A percentile compares a stretch with the other conserved stretches of the same genome.
These are phyloP conservation scores for Sthenelais limicola DNA, from an alignment of 2,888 invertebrate species.

Conservation along the genomic window DNA sequence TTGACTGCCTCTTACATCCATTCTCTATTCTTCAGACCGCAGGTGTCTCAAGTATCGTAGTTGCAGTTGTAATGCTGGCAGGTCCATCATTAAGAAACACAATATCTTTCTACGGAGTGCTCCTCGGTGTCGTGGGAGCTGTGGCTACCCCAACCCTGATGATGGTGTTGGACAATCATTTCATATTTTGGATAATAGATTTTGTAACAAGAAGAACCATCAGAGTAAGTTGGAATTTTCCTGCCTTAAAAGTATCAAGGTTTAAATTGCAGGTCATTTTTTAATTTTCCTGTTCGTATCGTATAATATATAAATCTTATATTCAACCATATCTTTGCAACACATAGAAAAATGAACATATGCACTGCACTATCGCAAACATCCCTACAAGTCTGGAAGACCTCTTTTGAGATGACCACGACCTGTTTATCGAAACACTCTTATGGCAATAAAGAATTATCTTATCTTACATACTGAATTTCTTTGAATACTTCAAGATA, in stretches of 20 bases:
- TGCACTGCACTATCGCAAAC: neutral
- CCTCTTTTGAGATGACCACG: neutral
- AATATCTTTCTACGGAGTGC: slow-evolving; percentile 33
- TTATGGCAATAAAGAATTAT: neutral
- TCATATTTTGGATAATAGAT: slow-evolving; percentile 43
- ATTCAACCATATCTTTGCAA: too few species aligned
- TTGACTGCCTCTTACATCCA: neutral
- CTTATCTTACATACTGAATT: too few species aligned
- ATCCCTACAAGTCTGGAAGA: neutral
- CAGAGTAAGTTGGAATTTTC: slow-evolving; percentile 13
- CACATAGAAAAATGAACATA: too few species aligned
- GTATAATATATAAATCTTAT: too few species aligned
- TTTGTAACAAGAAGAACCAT: slow-evolving; percentile 22
- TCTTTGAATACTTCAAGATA: too few species aligned
- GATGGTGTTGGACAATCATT: slow-evolving; percentile 31
- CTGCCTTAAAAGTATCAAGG: too few species aligned
- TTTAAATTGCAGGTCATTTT: too few species aligned
- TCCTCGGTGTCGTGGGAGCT: slow-evolving; percentile 32
- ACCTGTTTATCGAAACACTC: neutral
- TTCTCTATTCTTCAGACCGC: slow-evolving; percentile 43
- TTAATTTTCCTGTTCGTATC: too few species aligned
- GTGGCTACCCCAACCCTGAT: slow-evolving; percentile 44
- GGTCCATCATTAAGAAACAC: slow-evolving; percentile 16
- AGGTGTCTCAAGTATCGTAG: slow-evolving; percentile 32
- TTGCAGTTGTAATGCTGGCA: slow-evolving; percentile 34